These are phyloP conservation scores for Sepiola atlantica DNA, from an alignment of 2,888 invertebrate species.

Conservation along the genomic window DNA sequence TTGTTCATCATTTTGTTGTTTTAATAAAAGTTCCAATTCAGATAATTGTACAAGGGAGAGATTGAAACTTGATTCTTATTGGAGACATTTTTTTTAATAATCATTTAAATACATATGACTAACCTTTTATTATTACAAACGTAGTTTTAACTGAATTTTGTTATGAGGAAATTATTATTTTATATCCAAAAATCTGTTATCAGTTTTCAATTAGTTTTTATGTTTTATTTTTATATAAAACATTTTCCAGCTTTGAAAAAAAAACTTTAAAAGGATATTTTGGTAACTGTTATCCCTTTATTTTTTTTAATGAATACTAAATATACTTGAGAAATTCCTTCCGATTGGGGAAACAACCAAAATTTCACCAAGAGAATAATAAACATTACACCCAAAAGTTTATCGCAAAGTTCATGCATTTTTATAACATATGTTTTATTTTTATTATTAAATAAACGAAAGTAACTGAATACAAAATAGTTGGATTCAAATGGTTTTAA, in stretches of 20 bases:
- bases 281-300: no score
- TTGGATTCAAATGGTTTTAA: not conserved
- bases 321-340: no score
- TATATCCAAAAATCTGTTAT: not conserved
- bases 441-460: not conserved
- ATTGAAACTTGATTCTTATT: not conserved
- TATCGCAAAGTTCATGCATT: not conserved
- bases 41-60: not conserved
- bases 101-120: not conserved
- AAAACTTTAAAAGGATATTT: no score
- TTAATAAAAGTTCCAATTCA: not conserved
- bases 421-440: not conserved
- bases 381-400: not conserved
- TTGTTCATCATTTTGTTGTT: not conserved
- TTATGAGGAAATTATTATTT: not conserved
- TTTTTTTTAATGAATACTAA: no score
- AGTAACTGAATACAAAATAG: not conserved
- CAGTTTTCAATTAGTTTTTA: no score
- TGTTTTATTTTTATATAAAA: no score
- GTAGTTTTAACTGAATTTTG: not conserved
- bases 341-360: no score
- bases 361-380: not conserved
- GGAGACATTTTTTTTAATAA: no score
- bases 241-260: no score
- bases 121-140: no score